Base-by-base conservation (phyloP, 2,888 invertebrate genomes). In the Parascotia fuliginaria region DNA sequence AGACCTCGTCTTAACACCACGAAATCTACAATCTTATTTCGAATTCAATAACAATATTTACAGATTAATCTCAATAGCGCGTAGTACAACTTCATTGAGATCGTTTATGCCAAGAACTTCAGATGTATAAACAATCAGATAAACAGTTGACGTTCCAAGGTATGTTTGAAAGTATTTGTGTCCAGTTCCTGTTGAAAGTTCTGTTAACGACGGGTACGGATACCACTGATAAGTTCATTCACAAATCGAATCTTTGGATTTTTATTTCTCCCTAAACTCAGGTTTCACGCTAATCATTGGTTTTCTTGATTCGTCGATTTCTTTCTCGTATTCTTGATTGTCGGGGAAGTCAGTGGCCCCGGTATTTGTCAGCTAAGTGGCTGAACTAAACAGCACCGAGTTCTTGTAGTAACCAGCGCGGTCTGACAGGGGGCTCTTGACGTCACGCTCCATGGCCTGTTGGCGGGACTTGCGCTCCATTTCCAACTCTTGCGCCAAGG, bases 301-400 rank as follows among this genome's bases (percentile, higher is more conserved):
- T 83, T 92, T 92, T 69, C 90, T 85, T 61, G 81, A 75, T 72
- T 87, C 88, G 56, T 86, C 86, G 68, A 67, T 75, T 63, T 83
- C 81, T 75, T 79, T 85, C 45, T 87, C 85, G 75, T 79, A 77
- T 29, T 88, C 80, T 68, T 77, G 77, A 63, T 73, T 77, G 52
- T 88, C 85, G 88, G 88, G 88, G 87, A 74, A 79, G 54, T 86
- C 83, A 65, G 65, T 66, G 45, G 78, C 87, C 89, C 89, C 89
- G 81, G 81, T 49, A 65, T 79, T 79, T 75, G 81, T 67, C 78
- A 92, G 93, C 93, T 94, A 94, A 92, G 97, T 97, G 79, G 97
- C 97, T 83, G 97, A 97, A 73, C 97, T 97, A 86, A 97, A 97
- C 63, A 97, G 93, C 66, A 97, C 97, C 27, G 97, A 97, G 89